A percentile compares a stretch with the other conserved stretches of the same genome.
Evolutionary conservation across 2,113 vertebrate genomes (phyloP).

Genomic region (Sturnus vulgaris): DNA sequence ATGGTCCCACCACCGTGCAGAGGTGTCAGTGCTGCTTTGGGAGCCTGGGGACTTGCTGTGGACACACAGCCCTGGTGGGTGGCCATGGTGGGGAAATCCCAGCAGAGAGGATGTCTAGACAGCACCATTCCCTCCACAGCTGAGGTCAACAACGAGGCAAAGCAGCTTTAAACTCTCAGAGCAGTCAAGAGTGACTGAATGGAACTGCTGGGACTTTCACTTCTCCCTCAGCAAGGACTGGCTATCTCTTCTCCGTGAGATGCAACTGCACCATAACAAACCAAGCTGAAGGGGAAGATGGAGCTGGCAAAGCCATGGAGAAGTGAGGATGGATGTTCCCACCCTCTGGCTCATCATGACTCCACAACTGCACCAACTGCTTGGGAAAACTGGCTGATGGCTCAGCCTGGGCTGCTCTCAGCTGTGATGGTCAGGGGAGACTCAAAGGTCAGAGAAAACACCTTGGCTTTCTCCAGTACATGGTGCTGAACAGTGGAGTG

Average conservation of each 20-base stretch:
- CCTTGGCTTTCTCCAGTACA: background rate
- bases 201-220: background rate
- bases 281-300: background rate
- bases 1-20: background rate
- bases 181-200: background rate
- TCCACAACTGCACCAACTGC: background rate
- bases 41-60: background rate
- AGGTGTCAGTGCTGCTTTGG: background rate
- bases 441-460: background rate
- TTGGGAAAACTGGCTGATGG: background rate
- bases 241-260: background rate
- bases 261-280: background rate
- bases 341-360: background rate
- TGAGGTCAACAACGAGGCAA: background rate
- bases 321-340: background rate
- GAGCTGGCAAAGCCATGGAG: background rate
- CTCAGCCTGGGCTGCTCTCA: background rate
- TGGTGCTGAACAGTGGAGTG: background rate
- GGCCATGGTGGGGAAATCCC: background rate
- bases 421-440: background rate
- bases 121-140: background rate
- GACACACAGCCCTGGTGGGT: background rate
- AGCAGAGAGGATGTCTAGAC: background rate
- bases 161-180: background rate
- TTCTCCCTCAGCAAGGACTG: background rate